Evolutionary conservation across 1,140 invertebrate genomes (phyloP).

Genomic region (Goniozus legneri): DNA sequence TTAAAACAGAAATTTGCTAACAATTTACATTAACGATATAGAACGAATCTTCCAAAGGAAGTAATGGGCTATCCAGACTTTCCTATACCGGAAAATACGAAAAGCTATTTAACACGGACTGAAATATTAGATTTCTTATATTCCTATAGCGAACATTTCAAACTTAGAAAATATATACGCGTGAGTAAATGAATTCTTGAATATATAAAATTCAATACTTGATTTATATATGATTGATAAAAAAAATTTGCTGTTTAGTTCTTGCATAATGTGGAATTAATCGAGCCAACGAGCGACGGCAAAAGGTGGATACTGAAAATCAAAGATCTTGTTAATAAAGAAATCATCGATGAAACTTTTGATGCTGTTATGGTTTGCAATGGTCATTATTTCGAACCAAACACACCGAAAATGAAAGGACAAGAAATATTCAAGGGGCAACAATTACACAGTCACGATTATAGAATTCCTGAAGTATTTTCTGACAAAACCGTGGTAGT

Average conservation of each 20-base stretch:
- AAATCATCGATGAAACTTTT: slow-evolving; percentile 57
- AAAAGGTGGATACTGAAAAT: slow-evolving; percentile 63
- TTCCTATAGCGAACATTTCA: slow-evolving; percentile 71
- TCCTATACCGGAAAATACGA: slow-evolving; percentile 64
- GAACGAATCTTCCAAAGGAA: slow-evolving; percentile 80
- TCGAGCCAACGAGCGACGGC: slow-evolving; percentile 51
- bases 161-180: slow-evolving; percentile 66
- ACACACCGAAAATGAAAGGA: slow-evolving; percentile 61
- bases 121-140: slow-evolving; percentile 81
- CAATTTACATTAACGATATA: slow-evolving; percentile 46
- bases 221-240: background rate
- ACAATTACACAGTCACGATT: slow-evolving; percentile 82
- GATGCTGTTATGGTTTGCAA: slow-evolving; percentile 84
- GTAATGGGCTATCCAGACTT: slow-evolving; percentile 75
- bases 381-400: slow-evolving; percentile 75
- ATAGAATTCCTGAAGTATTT: slow-evolving; percentile 69
- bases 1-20: slow-evolving; percentile 13
- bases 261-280: slow-evolving; percentile 60
- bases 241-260: slow-evolving; percentile 51
- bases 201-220: background rate
- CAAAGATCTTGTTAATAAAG: slow-evolving; percentile 59
- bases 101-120: slow-evolving; percentile 76
- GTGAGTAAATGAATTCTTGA: slow-evolving; percentile 51
- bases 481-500: slow-evolving; percentile 67
- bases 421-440: slow-evolving; percentile 65